A percentile compares a stretch with the other conserved stretches of the same genome.
These are phyloP conservation scores for Geococcyx californianus DNA, from an alignment of 2,113 vertebrate genomes.

Conservation along the genomic window DNA sequence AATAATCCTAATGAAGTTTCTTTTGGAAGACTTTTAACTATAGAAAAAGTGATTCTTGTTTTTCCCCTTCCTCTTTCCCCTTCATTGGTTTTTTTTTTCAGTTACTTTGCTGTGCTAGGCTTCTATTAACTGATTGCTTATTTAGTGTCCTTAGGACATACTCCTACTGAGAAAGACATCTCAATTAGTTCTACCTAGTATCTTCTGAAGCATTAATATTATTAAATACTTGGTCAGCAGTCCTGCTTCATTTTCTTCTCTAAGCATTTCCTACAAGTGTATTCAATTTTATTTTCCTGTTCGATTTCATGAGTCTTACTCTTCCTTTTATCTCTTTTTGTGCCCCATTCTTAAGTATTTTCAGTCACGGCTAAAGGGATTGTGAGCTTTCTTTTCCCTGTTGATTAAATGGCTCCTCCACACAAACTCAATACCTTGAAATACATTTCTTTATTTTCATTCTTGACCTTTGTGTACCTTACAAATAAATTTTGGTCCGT, in stretches of 20 bases:
- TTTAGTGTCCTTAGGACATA: neutral
- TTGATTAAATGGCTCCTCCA: neutral
- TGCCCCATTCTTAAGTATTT: neutral
- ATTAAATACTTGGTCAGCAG: neutral
- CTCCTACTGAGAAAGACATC: rapidly evolving
- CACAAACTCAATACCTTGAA: neutral
- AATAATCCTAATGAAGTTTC: neutral
- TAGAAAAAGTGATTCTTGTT: neutral
- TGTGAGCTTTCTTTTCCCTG: neutral
- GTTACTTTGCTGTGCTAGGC: neutral
- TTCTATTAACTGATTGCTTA: neutral
- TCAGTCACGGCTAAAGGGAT: neutral
- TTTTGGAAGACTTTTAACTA: neutral
- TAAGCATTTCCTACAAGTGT: neutral
- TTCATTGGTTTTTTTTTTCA: neutral
- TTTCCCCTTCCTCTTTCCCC: neutral
- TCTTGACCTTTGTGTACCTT: neutral
- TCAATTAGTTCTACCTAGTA: neutral
- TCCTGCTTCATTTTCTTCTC: neutral
- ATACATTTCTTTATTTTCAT: neutral
- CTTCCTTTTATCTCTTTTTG: neutral
- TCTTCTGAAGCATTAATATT: neutral
- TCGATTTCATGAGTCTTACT: neutral
- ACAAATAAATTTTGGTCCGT: neutral
- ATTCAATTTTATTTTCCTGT: neutral